Conservation (phyloP, 2,888 invertebrate genomes). For the Craniophora ligustri region DNA sequence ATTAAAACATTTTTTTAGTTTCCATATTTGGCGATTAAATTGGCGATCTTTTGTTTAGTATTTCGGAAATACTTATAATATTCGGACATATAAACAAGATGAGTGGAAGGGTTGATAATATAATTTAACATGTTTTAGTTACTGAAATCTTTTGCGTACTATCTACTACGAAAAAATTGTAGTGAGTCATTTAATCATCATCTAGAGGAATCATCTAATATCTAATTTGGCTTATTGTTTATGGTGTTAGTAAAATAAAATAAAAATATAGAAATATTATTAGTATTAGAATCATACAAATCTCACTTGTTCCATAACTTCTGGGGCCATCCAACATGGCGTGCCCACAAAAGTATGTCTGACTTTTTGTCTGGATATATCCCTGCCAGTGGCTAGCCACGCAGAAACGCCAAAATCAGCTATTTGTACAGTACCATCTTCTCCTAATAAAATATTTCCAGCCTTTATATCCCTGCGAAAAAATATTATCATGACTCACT, state of each 20-base stretch:
- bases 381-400: slow-evolving; percentile 98
- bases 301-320: slow-evolving; percentile 98
- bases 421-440: slow-evolving; percentile 99
- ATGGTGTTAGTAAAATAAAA: slow-evolving; percentile 29
- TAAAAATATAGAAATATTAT: slow-evolving; percentile 18
- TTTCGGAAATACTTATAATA: too few species aligned
- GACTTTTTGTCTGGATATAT: slow-evolving; percentile 97
- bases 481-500: slow-evolving; percentile 10
- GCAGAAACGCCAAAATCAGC: slow-evolving; percentile 99
- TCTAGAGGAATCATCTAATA: too few species aligned
- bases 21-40: too few species aligned
- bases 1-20: too few species aligned
- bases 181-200: too few species aligned
- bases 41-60: too few species aligned
- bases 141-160: too few species aligned
- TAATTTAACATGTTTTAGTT: too few species aligned
- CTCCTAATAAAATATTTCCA: slow-evolving; percentile 98
- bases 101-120: too few species aligned
- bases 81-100: too few species aligned
- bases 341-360: slow-evolving; percentile 99
- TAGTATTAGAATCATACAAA: slow-evolving; percentile 43
- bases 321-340: slow-evolving; percentile 99
- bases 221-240: too few species aligned
- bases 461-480: slow-evolving; percentile 96
- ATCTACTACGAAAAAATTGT: too few species aligned